These are phyloP conservation scores for Netelia inedita DNA, from an alignment of 2,888 invertebrate genomes.

Conservation along the genomic window DNA sequence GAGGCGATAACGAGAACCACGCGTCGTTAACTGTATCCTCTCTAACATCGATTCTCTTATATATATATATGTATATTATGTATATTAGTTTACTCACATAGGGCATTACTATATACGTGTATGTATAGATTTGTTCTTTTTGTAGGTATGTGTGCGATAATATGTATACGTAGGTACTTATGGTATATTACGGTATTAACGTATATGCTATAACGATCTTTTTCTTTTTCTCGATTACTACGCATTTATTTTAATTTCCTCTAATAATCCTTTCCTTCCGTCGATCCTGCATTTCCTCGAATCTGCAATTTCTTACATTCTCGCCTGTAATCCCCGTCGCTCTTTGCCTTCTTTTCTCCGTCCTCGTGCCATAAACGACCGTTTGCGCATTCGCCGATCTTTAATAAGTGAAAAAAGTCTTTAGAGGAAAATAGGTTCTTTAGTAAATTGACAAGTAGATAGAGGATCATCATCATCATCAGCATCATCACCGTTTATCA, in stretches of 20 bases:
- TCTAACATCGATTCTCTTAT: constrained; percentile 65
- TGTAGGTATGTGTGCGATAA: constrained; percentile 39
- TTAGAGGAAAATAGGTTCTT: constrained; percentile 82
- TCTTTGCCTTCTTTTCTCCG: constrained; percentile 47
- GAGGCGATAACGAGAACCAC: constrained; percentile 61
- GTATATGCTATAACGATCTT: constrained; percentile 52
- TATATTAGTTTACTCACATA: constrained; percentile 58
- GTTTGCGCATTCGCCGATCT: constrained; percentile 57
- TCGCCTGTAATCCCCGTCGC: constrained; percentile 55
- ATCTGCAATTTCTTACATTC: not conserved
- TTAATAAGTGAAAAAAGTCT: constrained; percentile 81
- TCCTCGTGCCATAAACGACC: constrained; percentile 19
- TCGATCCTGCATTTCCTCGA: not conserved
- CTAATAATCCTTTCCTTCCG: constrained; percentile 6
- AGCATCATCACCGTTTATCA: constrained; percentile 40
- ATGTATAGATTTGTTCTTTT: constrained; percentile 34
- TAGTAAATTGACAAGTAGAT: constrained; percentile 84
- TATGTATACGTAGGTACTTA: constrained; percentile 42
- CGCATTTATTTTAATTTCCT: constrained; percentile 6
- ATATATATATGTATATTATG: constrained; percentile 56
- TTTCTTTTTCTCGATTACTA: constrained; percentile 13
- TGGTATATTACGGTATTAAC: constrained; percentile 34
- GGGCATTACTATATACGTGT: constrained; percentile 58
- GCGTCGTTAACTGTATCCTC: constrained; percentile 64
- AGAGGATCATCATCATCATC: constrained; percentile 68